These are phyloP conservation scores for Sparus aurata DNA, from an alignment of 2,797 vertebrate species.

Conservation along the genomic window DNA sequence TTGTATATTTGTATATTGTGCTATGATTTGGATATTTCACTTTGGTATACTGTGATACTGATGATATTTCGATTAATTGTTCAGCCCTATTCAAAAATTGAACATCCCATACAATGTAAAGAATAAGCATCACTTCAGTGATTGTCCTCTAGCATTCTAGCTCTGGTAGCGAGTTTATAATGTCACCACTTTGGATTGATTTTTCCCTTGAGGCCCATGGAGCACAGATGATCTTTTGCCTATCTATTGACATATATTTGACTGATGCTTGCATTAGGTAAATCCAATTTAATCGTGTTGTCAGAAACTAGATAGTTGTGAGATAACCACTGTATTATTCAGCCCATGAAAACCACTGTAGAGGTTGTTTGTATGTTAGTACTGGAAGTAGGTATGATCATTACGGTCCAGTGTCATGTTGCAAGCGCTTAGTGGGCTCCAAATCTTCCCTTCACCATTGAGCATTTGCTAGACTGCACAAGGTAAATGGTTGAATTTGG, in stretches of 20 bases:
- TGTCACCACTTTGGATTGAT: neutral
- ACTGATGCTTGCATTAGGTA: neutral
- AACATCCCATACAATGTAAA: neutral
- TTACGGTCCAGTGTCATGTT: neutral
- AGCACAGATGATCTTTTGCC: neutral
- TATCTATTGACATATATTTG: neutral
- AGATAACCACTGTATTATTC: neutral
- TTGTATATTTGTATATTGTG: too few species aligned
- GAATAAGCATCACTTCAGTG: neutral
- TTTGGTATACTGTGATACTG: too few species aligned
- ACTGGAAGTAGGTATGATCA: neutral
- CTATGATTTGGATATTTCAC: too few species aligned
- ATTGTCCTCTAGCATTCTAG: neutral
- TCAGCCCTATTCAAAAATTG: neutral
- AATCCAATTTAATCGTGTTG: neutral
- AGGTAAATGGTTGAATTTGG: conserved; percentile 9
- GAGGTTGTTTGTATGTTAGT: neutral
- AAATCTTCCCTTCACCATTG: neutral
- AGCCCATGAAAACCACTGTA: neutral
- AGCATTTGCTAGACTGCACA: neutral
- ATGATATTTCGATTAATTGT: too few species aligned
- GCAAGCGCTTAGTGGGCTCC: neutral
- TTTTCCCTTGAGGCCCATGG: neutral
- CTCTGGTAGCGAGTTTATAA: neutral
- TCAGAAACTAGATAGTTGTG: neutral